Evolutionary conservation across 2,888 invertebrate genomes (phyloP).

Genomic region (Plebejus argus): DNA sequence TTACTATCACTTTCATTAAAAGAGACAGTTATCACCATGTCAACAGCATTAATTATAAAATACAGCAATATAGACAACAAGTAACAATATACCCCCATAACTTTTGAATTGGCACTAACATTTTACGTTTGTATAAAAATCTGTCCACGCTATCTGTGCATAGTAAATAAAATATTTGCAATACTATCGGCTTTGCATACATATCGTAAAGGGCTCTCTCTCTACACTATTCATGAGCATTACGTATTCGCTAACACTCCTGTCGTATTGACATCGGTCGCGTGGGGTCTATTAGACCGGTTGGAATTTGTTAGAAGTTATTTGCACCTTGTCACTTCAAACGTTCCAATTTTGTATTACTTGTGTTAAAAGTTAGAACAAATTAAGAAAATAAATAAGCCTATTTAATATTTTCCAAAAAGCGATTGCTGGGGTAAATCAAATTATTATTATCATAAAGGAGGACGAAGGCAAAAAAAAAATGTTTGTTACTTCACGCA

Average conservation of each 20-base stretch:
- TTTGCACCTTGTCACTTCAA: background rate
- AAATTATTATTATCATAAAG: no score
- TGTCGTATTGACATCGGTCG: background rate
- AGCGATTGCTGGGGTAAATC: no score
- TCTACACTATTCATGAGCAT: slow-evolving; percentile 19
- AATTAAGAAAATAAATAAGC: no score
- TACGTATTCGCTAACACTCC: slow-evolving; percentile 20
- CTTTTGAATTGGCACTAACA: background rate
- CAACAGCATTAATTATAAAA: background rate
- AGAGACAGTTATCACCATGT: background rate
- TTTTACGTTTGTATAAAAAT: background rate
- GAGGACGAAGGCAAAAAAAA: no score
- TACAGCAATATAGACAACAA: background rate
- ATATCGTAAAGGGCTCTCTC: background rate
- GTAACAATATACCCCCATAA: background rate
- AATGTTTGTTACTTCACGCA: no score
- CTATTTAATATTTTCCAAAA: no score
- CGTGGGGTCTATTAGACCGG: background rate
- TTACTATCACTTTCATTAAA: no score
- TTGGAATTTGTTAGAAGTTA: background rate
- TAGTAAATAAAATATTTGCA: background rate
- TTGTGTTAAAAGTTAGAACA: no score
- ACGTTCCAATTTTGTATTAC: background rate
- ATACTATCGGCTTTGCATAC: background rate
- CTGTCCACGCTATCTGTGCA: background rate